Evolutionary conservation across 2,113 vertebrate species (phyloP).

Genomic region (Acrocephalus arundinaceus): DNA sequence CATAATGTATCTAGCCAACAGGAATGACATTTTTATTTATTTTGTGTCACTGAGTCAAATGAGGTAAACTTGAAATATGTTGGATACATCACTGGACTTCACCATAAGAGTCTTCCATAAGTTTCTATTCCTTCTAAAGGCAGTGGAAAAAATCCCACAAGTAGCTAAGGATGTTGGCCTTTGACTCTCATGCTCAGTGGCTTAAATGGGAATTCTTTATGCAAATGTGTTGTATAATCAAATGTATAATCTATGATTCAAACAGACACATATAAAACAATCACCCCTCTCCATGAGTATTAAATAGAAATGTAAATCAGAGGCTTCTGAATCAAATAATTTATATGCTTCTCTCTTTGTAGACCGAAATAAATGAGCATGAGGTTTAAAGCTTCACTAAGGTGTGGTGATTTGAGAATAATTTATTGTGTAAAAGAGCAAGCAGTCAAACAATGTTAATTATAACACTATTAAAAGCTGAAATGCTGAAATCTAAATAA

Average conservation of each 20-base stretch:
- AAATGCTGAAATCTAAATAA: conserved; percentile 51
- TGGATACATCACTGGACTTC: neutral
- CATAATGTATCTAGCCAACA: neutral
- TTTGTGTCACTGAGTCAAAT: neutral
- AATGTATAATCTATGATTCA: neutral
- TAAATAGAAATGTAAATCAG: neutral
- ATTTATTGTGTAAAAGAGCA: neutral
- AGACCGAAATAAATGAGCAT: neutral
- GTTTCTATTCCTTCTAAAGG: neutral
- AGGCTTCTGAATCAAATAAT: neutral
- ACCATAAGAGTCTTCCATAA: neutral
- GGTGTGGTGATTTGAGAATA: conserved; percentile 5
- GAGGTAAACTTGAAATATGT: neutral
- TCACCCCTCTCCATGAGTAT: neutral
- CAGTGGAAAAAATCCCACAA: neutral
- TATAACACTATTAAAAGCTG: conserved; percentile 15
- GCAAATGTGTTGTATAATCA: neutral
- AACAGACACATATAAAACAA: neutral
- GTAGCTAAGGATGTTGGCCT: neutral
- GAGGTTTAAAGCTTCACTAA: neutral
- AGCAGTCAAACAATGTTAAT: conserved; percentile 41
- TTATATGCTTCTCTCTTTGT: neutral
- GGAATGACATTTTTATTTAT: neutral
- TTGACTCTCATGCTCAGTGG: neutral
- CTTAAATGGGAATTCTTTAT: neutral